Evolutionary conservation across 2,797 vertebrate genomes (phyloP), one percentile per base, ranked within the genome.

Genomic region (Pogoniulus pusillus): DNA sequence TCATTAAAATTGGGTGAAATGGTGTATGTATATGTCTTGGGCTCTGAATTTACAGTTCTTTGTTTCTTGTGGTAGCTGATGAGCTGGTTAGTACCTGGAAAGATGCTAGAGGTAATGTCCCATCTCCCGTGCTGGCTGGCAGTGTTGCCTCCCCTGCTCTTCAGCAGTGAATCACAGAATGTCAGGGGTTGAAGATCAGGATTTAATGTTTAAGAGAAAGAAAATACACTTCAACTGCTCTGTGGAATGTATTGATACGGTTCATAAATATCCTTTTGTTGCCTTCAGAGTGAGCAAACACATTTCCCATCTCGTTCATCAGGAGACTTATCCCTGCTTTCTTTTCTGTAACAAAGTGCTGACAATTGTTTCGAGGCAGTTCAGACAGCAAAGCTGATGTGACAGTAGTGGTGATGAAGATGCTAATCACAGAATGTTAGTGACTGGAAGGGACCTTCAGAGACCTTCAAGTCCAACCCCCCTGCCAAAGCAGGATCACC

Each of bases 11-110:
- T 7, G 15, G 3, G 8, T 73, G 60, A 82, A 65, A 58, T 70
- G 8, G 20, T 23, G 34, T 9, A 0, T 37, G 0, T 8, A 0
- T 37, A 0, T 17, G 4, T 64, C 19, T 71, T 68, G 22, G 51
- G 24, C 32, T 70, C 71, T 84, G 51, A 4, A 6, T 71, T 82
- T 47, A 66, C 32, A 16, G 5, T 30, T 85, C 32, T 35, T 45
- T 43, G 8, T 77, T 79, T 72, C 24, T 43, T 62, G 16, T 59
- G 23, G 7, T 41, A 30, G 35, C 23, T 59, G 47, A 18, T 57
- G 53, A 54, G 30, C 59, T 82, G 24, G 23, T 27, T 72, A 22
- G 6, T 47, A 19, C 9, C 34, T 87, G 73, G 51, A 60, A 65
- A 23, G 79, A 10, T 2, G 4, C 3, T 6, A 15, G 58, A 49